These are phyloP conservation scores for Cinara cedri DNA, from an alignment of 2,888 invertebrate genomes.

Conservation along the genomic window DNA sequence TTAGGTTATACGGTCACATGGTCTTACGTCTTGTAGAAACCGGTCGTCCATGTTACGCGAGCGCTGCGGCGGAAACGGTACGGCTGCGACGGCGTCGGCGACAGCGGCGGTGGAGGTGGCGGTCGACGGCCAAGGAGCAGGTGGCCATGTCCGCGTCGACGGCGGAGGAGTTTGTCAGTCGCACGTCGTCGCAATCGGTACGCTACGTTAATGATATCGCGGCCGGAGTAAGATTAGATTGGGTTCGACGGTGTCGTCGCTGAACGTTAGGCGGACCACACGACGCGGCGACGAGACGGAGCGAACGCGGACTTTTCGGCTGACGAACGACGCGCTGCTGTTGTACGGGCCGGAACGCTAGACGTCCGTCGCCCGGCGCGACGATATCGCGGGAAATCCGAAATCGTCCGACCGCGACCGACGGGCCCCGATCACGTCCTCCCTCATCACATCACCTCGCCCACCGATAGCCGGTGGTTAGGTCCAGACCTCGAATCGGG, in stretches of 20 bases:
- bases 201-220: too few relatives aligned
- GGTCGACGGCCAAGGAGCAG: neutral
- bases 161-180: neutral
- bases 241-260: too few relatives aligned
- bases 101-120: neutral
- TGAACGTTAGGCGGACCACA: neutral
- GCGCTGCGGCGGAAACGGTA: neutral
- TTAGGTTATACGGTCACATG: too few relatives aligned
- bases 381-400: slow-evolving; percentile 47
- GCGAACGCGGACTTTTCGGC: neutral
- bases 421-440: slow-evolving; percentile 22
- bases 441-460: too few relatives aligned
- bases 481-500: too few relatives aligned
- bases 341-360: slow-evolving; percentile 30
- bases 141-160: neutral
- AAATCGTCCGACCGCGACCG: slow-evolving; percentile 17
- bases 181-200: too few relatives aligned
- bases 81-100: neutral
- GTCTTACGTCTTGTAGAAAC: slow-evolving; percentile 54
- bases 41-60: slow-evolving; percentile 48
- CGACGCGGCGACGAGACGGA: neutral
- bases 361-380: slow-evolving; percentile 5
- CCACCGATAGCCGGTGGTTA: neutral
- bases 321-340: slow-evolving; percentile 11
- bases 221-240: too few relatives aligned